Conservation (phyloP, 2,797 vertebrate species). For the Pangasius djambal region DNA sequence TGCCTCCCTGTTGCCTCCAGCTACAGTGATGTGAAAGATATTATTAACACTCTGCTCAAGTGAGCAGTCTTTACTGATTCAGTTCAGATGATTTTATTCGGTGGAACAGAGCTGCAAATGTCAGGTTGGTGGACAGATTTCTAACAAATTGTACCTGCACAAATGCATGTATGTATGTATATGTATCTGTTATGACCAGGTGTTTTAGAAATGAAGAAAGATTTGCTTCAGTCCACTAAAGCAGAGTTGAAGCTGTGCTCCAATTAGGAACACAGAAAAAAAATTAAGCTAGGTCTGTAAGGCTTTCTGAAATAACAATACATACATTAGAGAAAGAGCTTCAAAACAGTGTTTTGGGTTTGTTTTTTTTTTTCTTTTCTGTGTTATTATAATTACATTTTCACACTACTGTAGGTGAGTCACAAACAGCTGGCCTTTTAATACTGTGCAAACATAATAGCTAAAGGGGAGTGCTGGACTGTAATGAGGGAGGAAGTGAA, state of each 20-base stretch:
- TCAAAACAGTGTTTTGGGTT: background rate
- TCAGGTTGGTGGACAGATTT: background rate
- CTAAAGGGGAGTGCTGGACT: conserved; percentile 43
- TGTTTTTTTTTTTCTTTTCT: background rate
- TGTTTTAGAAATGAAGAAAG: conserved; percentile 8
- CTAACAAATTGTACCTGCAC: background rate
- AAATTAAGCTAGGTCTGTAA: background rate
- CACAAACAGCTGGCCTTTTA: conserved; percentile 51
- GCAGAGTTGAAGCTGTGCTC: background rate
- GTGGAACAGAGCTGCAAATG: conserved; percentile 1
- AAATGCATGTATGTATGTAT: background rate
- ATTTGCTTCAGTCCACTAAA: no score
- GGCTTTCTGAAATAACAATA: conserved; percentile 6
- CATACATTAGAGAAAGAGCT: background rate
- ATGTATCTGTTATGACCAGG: background rate
- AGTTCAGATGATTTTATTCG: background rate
- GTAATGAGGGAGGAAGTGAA: conserved; percentile 54
- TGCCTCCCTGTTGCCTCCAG: conserved; percentile 42
- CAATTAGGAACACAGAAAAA: background rate
- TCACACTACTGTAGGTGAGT: conserved; percentile 46
- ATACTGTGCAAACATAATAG: conserved; percentile 51
- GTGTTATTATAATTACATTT: conserved; percentile 28
- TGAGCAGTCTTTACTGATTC: conserved; percentile 22
- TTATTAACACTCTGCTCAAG: conserved; percentile 29
- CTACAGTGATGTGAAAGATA: conserved; percentile 28